A percentile compares a stretch with the other conserved stretches of the same genome.
Conservation (phyloP, 2,797 vertebrate species). For the Mionectes olivaceus region DNA sequence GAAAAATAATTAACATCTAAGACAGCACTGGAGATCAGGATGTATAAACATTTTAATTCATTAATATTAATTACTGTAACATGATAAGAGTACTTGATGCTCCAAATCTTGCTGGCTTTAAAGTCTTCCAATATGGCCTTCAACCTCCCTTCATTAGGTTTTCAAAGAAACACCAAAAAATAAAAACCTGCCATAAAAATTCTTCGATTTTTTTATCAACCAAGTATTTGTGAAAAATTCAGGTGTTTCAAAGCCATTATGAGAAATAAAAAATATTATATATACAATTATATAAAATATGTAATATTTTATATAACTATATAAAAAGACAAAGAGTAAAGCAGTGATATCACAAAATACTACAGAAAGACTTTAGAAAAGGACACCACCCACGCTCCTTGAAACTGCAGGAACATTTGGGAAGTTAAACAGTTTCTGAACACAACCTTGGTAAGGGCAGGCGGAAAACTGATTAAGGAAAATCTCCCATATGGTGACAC, state of each 20-base stretch:
- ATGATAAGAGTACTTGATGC: neutral
- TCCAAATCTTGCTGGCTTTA: neutral
- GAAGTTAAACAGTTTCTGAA: neutral
- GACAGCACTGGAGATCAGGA: neutral
- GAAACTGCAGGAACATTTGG: neutral
- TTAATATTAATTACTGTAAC: conserved; percentile 10
- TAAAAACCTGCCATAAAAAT: neutral
- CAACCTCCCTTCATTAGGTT: neutral
- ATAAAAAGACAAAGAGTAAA: neutral
- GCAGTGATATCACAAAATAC: neutral
- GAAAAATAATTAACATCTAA: conserved; percentile 41
- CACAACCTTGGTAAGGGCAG: neutral
- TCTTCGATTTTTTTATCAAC: neutral
- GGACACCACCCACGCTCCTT: neutral
- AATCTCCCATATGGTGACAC: neutral
- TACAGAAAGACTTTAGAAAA: neutral
- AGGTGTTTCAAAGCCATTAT: neutral
- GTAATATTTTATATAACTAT: neutral
- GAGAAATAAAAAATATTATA: neutral
- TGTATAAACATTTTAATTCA: neutral
- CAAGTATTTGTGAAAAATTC: neutral
- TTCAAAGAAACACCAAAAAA: conserved; percentile 7
- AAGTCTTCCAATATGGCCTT: neutral
- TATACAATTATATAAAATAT: too few relatives aligned
- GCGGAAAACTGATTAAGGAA: neutral